Base-by-base conservation (phyloP, 1,140 invertebrate species). In the Saccostrea cuccullata region DNA sequence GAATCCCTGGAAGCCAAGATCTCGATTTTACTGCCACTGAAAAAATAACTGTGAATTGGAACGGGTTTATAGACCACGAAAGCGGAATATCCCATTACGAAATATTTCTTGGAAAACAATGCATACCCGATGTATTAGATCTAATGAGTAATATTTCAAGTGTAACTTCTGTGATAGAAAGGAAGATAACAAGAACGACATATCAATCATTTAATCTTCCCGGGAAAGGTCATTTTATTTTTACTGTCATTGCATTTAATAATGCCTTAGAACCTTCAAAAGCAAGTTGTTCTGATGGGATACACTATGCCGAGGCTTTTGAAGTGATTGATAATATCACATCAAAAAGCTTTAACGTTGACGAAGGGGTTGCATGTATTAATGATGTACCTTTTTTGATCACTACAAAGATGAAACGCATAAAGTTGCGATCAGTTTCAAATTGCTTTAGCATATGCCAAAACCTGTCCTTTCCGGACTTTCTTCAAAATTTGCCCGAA, bases 11-110 rank as follows among this genome's bases (percentile, higher is more conserved):
- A 13, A 55, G 84, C 30, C 85, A 55, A 60, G 91, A 92, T 30
- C 87, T 89, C 15, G 91, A 92, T 58, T 92, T 88, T 84, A 90
- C 90, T 4, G 86, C 85, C 77, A 67, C 82, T 26, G 83, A 83
- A 40, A 12, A 60, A 11, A 30, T 91, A 30, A 86, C 30, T 26
- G 86, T 90, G 23, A 88, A 85, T 30, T 91, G 90, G 91, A 88
- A 88, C 64, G 91, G 89, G 12, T 92, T 90, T 70, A 89, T 89
- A 23, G 91, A 92, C 67, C 90, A 91, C 20, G 90, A 92, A 73
- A 92, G 91, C 87, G 91, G 91, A 30, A 88, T 93, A 20, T 67
- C 64, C 15, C n/a, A 77, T 92, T 55, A 64, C 55, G 58, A 55
- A 64, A 13, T 91, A 88, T 85, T 86, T 56, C 13, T 86, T 88